Evolutionary conservation across 2,888 invertebrate species (phyloP).

Genomic region (Lutraria lutraria): DNA sequence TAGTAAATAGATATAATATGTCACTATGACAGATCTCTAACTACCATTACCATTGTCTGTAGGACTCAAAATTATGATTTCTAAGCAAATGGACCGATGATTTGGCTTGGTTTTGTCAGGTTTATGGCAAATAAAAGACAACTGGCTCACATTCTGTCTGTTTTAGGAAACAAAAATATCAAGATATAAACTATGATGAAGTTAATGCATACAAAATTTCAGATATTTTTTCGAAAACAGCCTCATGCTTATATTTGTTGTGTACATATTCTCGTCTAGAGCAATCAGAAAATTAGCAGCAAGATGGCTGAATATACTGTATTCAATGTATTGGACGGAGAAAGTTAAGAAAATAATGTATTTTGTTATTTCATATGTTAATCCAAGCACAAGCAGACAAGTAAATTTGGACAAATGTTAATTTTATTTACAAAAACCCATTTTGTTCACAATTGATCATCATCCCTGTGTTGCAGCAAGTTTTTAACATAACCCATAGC

Average conservation of each 20-base stretch:
- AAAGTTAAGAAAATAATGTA: not conserved
- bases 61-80: slow-evolving; percentile 44
- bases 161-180: slow-evolving; percentile 12
- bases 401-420: not conserved
- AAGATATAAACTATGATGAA: slow-evolving; percentile 7
- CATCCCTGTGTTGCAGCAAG: not conserved
- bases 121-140: slow-evolving; percentile 41
- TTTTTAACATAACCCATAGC: too few relatives aligned
- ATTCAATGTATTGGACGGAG: not conserved
- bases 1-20: slow-evolving; percentile 45
- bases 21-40: slow-evolving; percentile 38
- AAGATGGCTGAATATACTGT: not conserved
- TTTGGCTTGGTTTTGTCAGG: slow-evolving; percentile 40
- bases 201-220: slow-evolving; percentile 15
- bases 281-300: not conserved
- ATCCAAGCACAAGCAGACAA: not conserved
- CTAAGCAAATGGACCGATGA: slow-evolving; percentile 44
- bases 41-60: slow-evolving; percentile 39
- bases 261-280: slow-evolving; percentile 9
- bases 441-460: not conserved
- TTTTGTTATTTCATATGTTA: not conserved
- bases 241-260: not conserved
- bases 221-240: not conserved
- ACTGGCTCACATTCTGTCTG: slow-evolving; percentile 33
- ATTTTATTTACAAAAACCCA: not conserved